Percentiles rank a stretch among this genome's conserved stretches.
These are phyloP conservation scores for Darwinula stevensoni DNA, from an alignment of 2,888 invertebrate species.

Conservation along the genomic window DNA sequence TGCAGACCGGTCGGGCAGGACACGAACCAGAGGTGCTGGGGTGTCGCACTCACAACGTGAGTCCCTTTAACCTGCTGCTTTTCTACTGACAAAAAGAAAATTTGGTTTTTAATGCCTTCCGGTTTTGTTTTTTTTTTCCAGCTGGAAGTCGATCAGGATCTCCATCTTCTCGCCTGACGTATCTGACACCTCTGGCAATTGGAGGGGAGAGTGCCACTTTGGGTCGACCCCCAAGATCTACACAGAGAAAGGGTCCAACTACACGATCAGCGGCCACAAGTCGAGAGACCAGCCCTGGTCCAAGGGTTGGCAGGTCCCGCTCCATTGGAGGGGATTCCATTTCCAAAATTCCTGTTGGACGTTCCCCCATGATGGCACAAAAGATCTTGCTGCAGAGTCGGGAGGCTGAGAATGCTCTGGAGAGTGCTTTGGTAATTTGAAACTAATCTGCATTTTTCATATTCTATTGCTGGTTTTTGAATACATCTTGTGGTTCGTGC, in stretches of 20 bases:
- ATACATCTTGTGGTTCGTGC: too few relatives aligned
- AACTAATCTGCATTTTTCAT: neutral
- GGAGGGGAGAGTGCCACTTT: conserved; percentile 10
- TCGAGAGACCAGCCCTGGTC: conserved; percentile 4
- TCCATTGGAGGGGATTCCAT: conserved; percentile 6
- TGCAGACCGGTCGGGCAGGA: too few relatives aligned
- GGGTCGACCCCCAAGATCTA: conserved; percentile 8
- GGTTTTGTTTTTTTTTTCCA: too few relatives aligned
- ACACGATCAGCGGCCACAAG: neutral
- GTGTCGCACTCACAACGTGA: conserved; percentile 79
- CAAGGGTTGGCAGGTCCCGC: conserved; percentile 17
- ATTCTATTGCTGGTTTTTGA: too few relatives aligned
- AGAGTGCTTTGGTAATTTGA: conserved; percentile 29
- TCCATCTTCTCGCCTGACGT: conserved; percentile 54
- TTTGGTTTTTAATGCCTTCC: too few relatives aligned
- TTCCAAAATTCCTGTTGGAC: too few relatives aligned
- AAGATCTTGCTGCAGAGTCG: conserved; percentile 54
- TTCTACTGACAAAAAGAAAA: too few relatives aligned
- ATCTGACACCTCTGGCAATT: conserved; percentile 28
- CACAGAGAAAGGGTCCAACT: neutral
- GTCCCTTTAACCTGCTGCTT: conserved; percentile 13
- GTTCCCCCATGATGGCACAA: conserved; percentile 36
- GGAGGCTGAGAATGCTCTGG: conserved; percentile 55
- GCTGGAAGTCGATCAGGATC: conserved; percentile 82
- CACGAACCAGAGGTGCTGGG: conserved; percentile 34